Base-by-base conservation (phyloP, 64 coral and sea anemone species). In the Exaiptasia diaphana region DNA sequence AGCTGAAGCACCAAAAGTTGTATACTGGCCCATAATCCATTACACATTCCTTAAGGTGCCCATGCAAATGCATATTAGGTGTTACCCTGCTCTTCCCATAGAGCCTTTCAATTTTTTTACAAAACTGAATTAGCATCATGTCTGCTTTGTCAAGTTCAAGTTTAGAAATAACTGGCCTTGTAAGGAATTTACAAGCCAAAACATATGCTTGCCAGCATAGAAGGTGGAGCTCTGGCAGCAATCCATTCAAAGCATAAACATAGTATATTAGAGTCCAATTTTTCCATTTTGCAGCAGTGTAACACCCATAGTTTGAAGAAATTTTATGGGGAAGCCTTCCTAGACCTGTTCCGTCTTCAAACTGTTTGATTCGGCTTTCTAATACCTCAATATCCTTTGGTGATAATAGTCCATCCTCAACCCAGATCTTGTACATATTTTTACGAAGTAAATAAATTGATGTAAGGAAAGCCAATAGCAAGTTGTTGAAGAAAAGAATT, bases 1-100 rank as follows among this genome's bases (percentile, higher is more conserved):
- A 74, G 4, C 28, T 59, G 55, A 85, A 85, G 31, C 52, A 61
- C 82, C 67, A 85, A 49, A 84, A 85, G 20, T 53, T 43, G 22
- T 45, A 56, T n/a, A 68, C 46, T 23, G 81, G 67, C 10, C 67
- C 81, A 68, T 83, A 39, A 64, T 34, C 76, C 32, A 79, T 48
- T 38, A 81, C 41, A 1, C 45, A 56, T 41, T 41, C 41, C 22
- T 50, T 60, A 5, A 81, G 41, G 58, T 81, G 58, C 39, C 77
- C 60, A 60, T 64, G 76, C 25, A 79, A 27, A 25, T 76, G 73
- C 73, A 76, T 76, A 17, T 76, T 76, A 34, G 73, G 73, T 11
- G 73, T 76, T 13, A 76, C 31, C 2, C 45, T 27, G 1, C 33
- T 49, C 14, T 56, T 76, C 0, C 73, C 73, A 39, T 76, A 76